Evolutionary conservation across 2,888 invertebrate species (phyloP).

Genomic region (Arge pagana): DNA sequence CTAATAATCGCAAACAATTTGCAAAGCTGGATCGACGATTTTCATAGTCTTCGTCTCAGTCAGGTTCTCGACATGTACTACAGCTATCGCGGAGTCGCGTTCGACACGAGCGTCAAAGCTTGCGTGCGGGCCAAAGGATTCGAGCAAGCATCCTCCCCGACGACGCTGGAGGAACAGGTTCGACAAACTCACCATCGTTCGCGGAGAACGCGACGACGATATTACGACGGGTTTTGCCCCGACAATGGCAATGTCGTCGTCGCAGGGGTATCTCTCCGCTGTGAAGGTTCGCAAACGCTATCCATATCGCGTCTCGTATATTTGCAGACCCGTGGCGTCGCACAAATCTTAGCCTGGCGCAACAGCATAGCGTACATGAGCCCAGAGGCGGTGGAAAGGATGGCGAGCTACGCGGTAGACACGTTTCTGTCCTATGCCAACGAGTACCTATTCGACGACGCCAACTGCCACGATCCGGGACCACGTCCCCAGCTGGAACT

Average conservation of each 20-base stretch:
- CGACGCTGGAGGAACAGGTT: constrained; percentile 48
- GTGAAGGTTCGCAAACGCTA: no score
- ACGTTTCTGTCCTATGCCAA: constrained; percentile 41
- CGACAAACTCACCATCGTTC: constrained; percentile 20
- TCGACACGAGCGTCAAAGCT: constrained; percentile 63
- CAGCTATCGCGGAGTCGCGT: constrained; percentile 66
- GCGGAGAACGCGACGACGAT: no score
- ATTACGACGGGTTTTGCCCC: no score
- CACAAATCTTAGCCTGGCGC: constrained; percentile 44
- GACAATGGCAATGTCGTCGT: neutral
- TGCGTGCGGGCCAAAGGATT: constrained; percentile 63
- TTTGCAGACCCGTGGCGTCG: constrained; percentile 43
- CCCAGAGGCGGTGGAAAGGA: constrained; percentile 36
- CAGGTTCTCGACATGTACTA: constrained; percentile 73
- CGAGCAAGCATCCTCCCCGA: constrained; percentile 49
- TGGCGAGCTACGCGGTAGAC: constrained; percentile 37
- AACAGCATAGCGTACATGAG: constrained; percentile 42
- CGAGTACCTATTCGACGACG: constrained; percentile 37
- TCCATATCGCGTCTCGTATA: no score
- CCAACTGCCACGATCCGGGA: constrained; percentile 33
- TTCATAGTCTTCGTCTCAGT: constrained; percentile 63
- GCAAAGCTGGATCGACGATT: constrained; percentile 61
- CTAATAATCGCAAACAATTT: constrained; percentile 63
- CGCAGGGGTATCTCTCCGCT: no score
- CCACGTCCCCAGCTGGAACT: constrained; percentile 37